Base-by-base conservation (phyloP, 2,888 invertebrate genomes). In the Anodontia alba region DNA sequence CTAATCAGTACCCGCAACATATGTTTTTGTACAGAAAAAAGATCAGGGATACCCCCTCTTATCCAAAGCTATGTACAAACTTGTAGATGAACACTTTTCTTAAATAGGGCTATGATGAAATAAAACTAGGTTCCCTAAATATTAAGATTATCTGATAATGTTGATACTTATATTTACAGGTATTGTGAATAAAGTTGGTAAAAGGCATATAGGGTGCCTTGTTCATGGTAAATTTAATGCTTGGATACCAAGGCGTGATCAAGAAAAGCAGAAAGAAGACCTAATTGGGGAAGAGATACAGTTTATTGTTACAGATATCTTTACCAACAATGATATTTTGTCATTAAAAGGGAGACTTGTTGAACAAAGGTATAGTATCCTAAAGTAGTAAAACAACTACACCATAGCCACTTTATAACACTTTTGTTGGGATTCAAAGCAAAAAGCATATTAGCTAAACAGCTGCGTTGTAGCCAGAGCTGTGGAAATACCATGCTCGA, bases 161-260 rank as follows among this genome's bases (percentile, higher is more conserved):
- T n/a, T 38, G 17, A 20, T 46, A 15, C 17, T 46, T 20, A 46
- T 51, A 17, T 70, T 92, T 97, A 66, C 95, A 95, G 92, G 97
- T 93, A 92, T 96, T 86, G 96, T 97, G 0, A 96, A 96, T 91
- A 96, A 96, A 92, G 96, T 96, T 86, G 96, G 96, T 85, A 93
- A 95, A 46, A 96, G 96, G 87, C 96, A 97, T 94, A 94, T 97
- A 78, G 96, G 96, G 3, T 95, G 96, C 84, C 95, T 97, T 73
- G 96, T 97, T 0, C 96, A 97, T 92, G 95, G 96, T 90, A 95
- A 96, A 33, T 97, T 97, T 90, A 97, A 97, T 94, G 96, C 96
- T 17, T 96, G 96, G 5, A 95, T 97, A 67, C 96, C 96, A 54
- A 85, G 96, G 96, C 96, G 91, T 26, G 42, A 49, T 1, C 26